Evolutionary conservation across 2,797 vertebrate genomes (phyloP), one percentile per base, ranked within the genome.

Genomic region (Coreius guichenoti): DNA sequence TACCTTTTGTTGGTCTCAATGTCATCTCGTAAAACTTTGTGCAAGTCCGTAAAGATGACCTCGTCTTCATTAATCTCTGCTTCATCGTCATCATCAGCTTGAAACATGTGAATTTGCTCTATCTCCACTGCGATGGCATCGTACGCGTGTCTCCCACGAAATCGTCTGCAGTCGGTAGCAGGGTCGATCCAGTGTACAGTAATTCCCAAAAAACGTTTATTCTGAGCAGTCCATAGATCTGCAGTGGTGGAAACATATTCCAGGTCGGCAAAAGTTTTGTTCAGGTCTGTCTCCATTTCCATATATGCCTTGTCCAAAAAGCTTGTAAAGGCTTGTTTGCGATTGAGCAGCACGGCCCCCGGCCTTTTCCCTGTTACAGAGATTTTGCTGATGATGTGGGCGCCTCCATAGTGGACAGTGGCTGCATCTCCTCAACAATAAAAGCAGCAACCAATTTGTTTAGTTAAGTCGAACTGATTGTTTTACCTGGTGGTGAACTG

Each of bases 181-280:
- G 80, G 63, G 8, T 86, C 45, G 5, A 84, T 87, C 69, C 69
- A 87, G 61, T 87, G 47, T 45, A 43, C 68, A n/a, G 68, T 83
- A 26, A 86, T 80, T 36, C 81, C 75, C 56, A 83, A 13, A 72
- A 86, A 67, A 43, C 45, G 75, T 54, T 81, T 80, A 29, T 80
- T 67, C 21, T 75, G 33, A 63, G 63, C 68, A 74, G 56, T 68
- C 76, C 84, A 86, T 11, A 86, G 45, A 54, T 74, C 29, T 54
- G 67, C 67, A 26, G 68, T 88, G 33, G 47, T 83, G 54, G 81
- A 87, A 65, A 84, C 69, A 73, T 82, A 79, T 43, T 86, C 43
- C 51, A 83, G n/a, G 39, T 49, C 26, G 3, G 67, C 19, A 56
- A 83, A 83, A 19, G 76, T 58, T 68, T 74, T 82, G 47, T 83